These are phyloP conservation scores for Platysternon megacephalum DNA, from an alignment of 2,113 vertebrate species.

Conservation along the genomic window DNA sequence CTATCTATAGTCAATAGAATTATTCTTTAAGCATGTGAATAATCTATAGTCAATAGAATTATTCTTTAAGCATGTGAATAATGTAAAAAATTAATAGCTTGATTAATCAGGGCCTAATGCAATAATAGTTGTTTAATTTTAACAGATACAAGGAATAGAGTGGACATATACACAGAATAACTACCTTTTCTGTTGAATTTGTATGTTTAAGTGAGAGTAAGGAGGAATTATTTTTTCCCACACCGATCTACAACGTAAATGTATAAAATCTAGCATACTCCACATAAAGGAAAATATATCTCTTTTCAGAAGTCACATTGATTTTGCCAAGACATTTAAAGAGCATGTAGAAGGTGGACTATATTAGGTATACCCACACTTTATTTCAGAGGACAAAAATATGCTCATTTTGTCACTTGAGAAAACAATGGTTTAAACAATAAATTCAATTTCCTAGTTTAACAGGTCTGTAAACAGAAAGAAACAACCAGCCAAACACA, in stretches of 20 bases:
- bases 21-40: too few species aligned
- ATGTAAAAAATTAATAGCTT: too few species aligned
- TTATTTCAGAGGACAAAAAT: background rate
- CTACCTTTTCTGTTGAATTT: background rate
- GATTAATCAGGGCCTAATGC: background rate
- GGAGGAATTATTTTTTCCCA: background rate
- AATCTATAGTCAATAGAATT: too few species aligned
- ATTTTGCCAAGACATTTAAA: background rate
- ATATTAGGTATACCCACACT: background rate
- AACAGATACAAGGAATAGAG: background rate
- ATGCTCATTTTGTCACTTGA: background rate
- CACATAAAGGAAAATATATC: background rate
- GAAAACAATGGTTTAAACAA: background rate
- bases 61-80: too few species aligned
- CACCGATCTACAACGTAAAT: background rate
- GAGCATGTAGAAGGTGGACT: background rate
- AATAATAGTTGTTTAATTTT: background rate
- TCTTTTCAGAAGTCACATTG: background rate
- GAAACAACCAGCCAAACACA: constrained; percentile 44
- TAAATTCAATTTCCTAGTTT: background rate
- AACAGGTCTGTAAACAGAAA: background rate
- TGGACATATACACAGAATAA: background rate
- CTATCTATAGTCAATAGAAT: background rate
- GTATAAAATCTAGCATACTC: background rate
- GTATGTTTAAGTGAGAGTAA: background rate